Evolutionary conservation across 2,797 vertebrate genomes (phyloP).

Genomic region (Tragelaphus eurycerus): DNA sequence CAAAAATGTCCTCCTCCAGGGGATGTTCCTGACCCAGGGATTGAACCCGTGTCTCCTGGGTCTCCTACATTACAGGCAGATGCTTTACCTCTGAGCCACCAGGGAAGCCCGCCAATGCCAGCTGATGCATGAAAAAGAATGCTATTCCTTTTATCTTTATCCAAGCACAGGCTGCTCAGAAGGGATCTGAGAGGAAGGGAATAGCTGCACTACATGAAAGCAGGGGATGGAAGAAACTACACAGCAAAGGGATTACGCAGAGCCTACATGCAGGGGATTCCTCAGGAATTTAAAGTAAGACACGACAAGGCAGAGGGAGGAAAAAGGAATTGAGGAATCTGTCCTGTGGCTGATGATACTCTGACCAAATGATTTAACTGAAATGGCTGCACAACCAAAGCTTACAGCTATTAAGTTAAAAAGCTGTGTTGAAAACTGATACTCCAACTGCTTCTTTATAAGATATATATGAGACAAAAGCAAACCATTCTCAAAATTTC

Average conservation of each 20-base stretch:
- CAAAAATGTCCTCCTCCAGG: neutral
- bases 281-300: slow-evolving; percentile 53
- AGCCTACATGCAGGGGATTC: slow-evolving; percentile 33
- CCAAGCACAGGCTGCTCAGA: slow-evolving; percentile 25
- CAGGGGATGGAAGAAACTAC: slow-evolving; percentile 49
- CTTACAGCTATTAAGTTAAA: neutral
- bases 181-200: slow-evolving; percentile 50
- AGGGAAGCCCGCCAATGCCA: neutral
- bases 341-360: neutral
- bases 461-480: slow-evolving; percentile 12
- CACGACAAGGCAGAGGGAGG: neutral
- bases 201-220: slow-evolving; percentile 58
- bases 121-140: slow-evolving; percentile 8
- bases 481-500: neutral
- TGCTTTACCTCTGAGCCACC: neutral
- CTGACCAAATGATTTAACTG: slow-evolving; percentile 10
- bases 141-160: slow-evolving; percentile 27
- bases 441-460: neutral
- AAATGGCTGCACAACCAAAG: slow-evolving; percentile 26
- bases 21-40: neutral
- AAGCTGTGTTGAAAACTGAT: slow-evolving; percentile 3
- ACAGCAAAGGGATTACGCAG: slow-evolving; percentile 1
- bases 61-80: neutral
- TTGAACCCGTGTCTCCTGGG: neutral
- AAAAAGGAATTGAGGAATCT: neutral